A percentile compares a stretch with the other conserved stretches of the same genome.
Evolutionary conservation across 2,888 invertebrate genomes (phyloP).

Genomic region (Spialia ferax): DNA sequence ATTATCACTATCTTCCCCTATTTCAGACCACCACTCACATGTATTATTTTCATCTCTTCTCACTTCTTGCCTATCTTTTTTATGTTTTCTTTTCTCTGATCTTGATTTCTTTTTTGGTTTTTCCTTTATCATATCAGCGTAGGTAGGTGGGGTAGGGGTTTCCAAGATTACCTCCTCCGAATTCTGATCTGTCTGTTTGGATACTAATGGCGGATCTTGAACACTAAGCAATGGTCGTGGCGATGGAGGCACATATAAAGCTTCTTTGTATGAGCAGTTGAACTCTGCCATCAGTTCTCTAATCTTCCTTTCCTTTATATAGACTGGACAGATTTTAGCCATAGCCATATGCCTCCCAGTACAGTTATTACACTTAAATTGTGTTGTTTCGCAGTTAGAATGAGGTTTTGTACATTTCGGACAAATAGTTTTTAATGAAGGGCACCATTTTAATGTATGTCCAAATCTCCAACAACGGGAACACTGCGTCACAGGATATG

Average conservation of each 20-base stretch:
- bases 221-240: too few relatives aligned
- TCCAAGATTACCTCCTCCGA: too few relatives aligned
- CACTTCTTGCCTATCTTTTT: neutral
- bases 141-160: neutral
- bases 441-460: neutral
- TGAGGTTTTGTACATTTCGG: neutral
- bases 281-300: neutral
- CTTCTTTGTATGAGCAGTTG: neutral
- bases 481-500: neutral
- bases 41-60: neutral
- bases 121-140: neutral
- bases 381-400: neutral
- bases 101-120: neutral
- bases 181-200: too few relatives aligned
- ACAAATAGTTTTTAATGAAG: neutral
- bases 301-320: neutral
- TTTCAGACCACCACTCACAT: neutral
- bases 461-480: neutral
- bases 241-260: neutral
- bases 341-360: neutral
- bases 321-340: neutral
- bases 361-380: neutral
- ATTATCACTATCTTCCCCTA: neutral
- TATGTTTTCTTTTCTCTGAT: constrained; percentile 1
- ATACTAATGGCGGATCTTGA: too few relatives aligned